A percentile compares a stretch with the other conserved stretches of the same genome.
Conservation (phyloP, 1,140 invertebrate species). For the Zophobas atratus region DNA sequence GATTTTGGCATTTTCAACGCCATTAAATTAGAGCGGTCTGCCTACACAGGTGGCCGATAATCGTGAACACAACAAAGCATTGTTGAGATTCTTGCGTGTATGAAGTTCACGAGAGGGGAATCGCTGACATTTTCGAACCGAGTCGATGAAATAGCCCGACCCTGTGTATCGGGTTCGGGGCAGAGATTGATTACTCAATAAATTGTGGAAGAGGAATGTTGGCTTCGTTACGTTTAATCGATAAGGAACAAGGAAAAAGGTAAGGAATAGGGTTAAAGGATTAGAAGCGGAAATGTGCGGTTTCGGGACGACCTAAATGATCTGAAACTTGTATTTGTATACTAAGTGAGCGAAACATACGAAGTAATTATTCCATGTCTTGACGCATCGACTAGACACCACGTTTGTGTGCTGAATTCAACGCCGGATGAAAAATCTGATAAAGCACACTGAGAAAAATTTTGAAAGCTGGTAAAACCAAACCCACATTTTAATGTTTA, state of each 20-base stretch:
- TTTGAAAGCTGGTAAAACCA: too few relatives aligned
- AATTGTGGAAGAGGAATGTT: not conserved
- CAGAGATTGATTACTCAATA: not conserved
- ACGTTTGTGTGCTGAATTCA: too few relatives aligned
- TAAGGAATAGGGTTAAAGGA: not conserved
- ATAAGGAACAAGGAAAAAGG: not conserved
- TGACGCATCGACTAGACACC: too few relatives aligned
- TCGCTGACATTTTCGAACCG: not conserved
- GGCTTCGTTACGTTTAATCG: conserved; percentile 17
- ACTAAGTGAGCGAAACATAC: too few relatives aligned
- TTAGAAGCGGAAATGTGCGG: not conserved
- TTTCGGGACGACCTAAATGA: not conserved
- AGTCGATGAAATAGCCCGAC: too few relatives aligned
- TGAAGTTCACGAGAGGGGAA: not conserved
- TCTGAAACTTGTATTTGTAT: not conserved
- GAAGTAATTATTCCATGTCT: too few relatives aligned
- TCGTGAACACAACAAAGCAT: too few relatives aligned
- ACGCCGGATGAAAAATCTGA: too few relatives aligned
- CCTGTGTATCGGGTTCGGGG: too few relatives aligned
- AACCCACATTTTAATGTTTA: too few relatives aligned
- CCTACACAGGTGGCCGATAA: too few relatives aligned
- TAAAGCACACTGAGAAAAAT: too few relatives aligned
- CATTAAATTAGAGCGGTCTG: not conserved
- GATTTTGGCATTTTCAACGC: conserved; percentile 10
- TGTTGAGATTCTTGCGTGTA: not conserved